Evolutionary conservation across 2,888 invertebrate genomes (phyloP), one percentile per base, ranked within the genome.

Genomic region (Cheilosia vulpina): DNA sequence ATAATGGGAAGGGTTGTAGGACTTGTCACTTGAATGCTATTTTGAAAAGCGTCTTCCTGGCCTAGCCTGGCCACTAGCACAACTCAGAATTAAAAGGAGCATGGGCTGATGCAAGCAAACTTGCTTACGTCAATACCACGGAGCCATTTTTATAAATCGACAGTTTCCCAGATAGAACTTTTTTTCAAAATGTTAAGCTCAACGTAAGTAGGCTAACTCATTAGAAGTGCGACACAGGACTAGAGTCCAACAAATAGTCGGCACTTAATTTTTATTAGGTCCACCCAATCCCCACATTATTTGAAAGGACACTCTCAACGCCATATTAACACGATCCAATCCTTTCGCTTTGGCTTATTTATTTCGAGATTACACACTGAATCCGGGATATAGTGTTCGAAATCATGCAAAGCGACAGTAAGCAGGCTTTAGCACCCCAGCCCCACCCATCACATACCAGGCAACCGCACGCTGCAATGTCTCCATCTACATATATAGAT

Each of bases 401-500:
- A 34, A 38, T 38, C 58, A 60, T 60, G 71, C 52, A 71, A 47
- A 41, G 47, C 50, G 38, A 15, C 71, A 60, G 50, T 65, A 65
- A 65, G 50, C 60, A 60, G n/a, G 7, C 34, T 24, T 50, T 38
- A 1, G 43, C 24, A 17, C 57, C 9, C 34, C 34, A 27, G 6
- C 6, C 27, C 31, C 31, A 1, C 27, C 38, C 11, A 11, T 1
- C 45, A 17, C 19, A 17, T 4, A 17, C 45, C 45, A 21, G 2
- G 6, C 13, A 17, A 17, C 17, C 7, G 13, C 3, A 34, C 19
- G 31, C 31, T 31, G 31, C 31, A n/a, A 34, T 57, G 68, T 52
- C 4, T 60, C 34, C 38, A 9, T 58, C 57, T 60, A 53, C 60
- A 66, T 77, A 71, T 55, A 71, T 60, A 53, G 71, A 66, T 65